Evolutionary conservation across 2,113 vertebrate genomes (phyloP), one percentile per base, ranked within the genome.

Genomic region (Tachysurus fulvidraco): DNA sequence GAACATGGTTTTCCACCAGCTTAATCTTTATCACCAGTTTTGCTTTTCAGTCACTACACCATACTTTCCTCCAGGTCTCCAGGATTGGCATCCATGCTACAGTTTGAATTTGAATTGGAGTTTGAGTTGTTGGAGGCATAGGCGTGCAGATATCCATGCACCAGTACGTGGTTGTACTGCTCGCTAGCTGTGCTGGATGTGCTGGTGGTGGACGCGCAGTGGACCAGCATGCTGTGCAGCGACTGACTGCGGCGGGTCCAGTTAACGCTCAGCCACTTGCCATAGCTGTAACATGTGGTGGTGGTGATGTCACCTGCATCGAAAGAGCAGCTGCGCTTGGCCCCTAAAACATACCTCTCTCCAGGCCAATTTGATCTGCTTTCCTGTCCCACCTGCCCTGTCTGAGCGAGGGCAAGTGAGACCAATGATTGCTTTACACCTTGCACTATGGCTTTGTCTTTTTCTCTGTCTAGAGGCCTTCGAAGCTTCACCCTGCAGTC

Each of bases 201-300:
- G 10, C 93, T 93, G 36, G 93, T 94, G 46, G 93, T 91, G 0
- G 94, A 94, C 0, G 94, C 92, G 10, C 96, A 95, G 81, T 96
- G 85, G 41, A 95, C 95, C 88, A 97, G 94, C 94, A 97, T 95
- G 44, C 97, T 96, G 0, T 98, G 97, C 50, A 97, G 94, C 0
- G 97, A 98, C 93, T 97, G 96, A 88, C 97, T 97, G 83, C 97
- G 94, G 46, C 96, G 93, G 5, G 96, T 96, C 97, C 96, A 97
- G 93, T 96, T 95, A n/a, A 96, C 94, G 2, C 96, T 96, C 12
- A 97, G 92, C 50, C 96, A 94, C 92, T 97, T 96, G 93, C 96
- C 96, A 0, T 97, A 97, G 54, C 95, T 94, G 0, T 94, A 95
- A 91, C 95, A 95, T 14, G 93, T 91, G 0, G 92, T 89, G 0